Evolutionary conservation across 2,113 vertebrate species (phyloP), one percentile per base, ranked within the genome.

Genomic region (Tringa solitaria): DNA sequence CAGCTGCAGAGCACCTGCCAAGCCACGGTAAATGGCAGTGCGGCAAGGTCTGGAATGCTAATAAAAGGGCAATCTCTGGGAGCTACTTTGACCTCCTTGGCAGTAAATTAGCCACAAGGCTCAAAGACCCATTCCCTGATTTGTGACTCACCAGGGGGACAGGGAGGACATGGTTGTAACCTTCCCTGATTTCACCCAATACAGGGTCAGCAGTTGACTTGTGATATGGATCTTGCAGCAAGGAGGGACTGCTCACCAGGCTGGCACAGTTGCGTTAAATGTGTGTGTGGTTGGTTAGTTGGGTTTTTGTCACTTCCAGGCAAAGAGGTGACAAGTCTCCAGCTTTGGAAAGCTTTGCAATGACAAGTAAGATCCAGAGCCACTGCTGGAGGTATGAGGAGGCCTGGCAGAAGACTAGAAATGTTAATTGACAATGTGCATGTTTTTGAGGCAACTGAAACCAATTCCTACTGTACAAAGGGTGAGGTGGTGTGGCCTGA

Each of bases 1-100:
- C 95, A 94, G 95, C 91, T 97, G 95, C 76, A 73, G 46, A 94
- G 54, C 91, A 93, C 93, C 94, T 96, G 89, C 68, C 68, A 61
- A 35, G 53, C 26, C 63, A 15, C 59, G 68, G 70, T 81, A 72
- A 69, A 76, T 5, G n/a, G 59, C 64, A 95, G 56, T 6, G 67
- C 48, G 53, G 48, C 22, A 84, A 67, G 22, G 64, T 46, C 84
- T 82, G 84, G 72, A 43, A 46, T 83, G 12, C 43, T 23, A 74
- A 56, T 54, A 39, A 83, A 76, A 89, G 30, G 73, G 24, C 27
- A 43, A 32, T 72, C 50, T 74, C 70, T 75, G 60, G 46, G 57
- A 96, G n/a, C 28, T 27, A 13, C 35, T 60, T 32, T 4, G 2
- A 10, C 33, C 39, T 79, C 65, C 50, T 82, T 13, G 9, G 69